Evolutionary conservation across 2,113 vertebrate species (phyloP), one percentile per base, ranked within the genome.

Genomic region (Lutjanus erythropterus): DNA sequence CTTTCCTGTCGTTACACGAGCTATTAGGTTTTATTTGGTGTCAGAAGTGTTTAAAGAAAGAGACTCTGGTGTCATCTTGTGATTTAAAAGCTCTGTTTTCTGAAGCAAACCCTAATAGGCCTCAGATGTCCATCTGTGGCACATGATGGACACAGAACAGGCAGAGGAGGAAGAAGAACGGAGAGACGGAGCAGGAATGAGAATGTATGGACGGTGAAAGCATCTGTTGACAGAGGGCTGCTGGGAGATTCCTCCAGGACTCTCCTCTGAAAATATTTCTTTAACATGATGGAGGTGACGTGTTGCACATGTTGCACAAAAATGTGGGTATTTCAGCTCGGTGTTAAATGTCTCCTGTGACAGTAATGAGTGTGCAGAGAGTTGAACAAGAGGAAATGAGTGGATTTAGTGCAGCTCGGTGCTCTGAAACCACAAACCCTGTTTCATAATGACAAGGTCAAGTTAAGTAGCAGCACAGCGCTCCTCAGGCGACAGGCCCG

Each of bases 51-150:
- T 67, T 41, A 64, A 12, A 0, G 39, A 68, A 9, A 61, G 46
- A 78, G 21, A 11, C 59, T 58, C 21, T 44, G 42, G 46, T 68
- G 41, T 39, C 46, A 27, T 53, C 27, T 18, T 35, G n/a, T 71
- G 64, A 47, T 76, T 58, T 61, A 21, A 67, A 77, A 46, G 66
- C 23, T 29, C 9, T 80, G 59, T 21, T 80, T 53, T 62, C 21
- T 62, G 62, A 49, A 69, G 33, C 4, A 12, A 72, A 61, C 29
- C 9, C 39, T 82, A 75, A 86, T 66, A n/a, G 56, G 16, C 12
- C 39, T 83, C 84, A 81, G 74, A 78, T 81, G 84, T 75, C 49
- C 56, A 41, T 52, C 67, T 56, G 27, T 73, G 41, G 69, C 56
- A 64, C 0, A 50, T 0, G 37, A 66, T 19, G 5, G 55, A 59